A percentile compares a stretch with the other conserved stretches of the same genome.
These are phyloP conservation scores for Mionectes macconnelli DNA, from an alignment of 2,113 vertebrate genomes.

Conservation along the genomic window DNA sequence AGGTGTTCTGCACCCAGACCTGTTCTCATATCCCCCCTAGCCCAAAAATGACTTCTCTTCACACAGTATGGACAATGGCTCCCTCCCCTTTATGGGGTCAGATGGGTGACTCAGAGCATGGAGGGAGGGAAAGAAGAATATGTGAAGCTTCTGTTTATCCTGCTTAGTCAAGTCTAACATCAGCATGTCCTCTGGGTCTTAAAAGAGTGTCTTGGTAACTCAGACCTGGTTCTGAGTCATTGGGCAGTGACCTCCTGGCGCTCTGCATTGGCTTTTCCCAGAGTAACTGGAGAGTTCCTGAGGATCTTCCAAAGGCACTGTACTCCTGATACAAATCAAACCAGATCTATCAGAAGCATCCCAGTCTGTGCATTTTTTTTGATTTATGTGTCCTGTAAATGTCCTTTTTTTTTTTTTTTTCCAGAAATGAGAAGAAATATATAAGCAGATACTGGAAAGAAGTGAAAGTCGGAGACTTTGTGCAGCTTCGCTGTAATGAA, in stretches of 20 bases:
- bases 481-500: slow-evolving; percentile 92
- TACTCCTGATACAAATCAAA: not conserved
- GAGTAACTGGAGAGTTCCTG: not conserved
- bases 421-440: slow-evolving; percentile 85
- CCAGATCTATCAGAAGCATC: not conserved
- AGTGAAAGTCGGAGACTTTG: slow-evolving; percentile 90
- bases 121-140: not conserved
- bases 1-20: not conserved
- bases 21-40: not conserved
- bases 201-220: not conserved
- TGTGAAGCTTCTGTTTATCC: not conserved
- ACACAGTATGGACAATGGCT: fast-evolving
- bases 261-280: not conserved
- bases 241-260: not conserved
- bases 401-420: not conserved
- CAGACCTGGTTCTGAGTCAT: not conserved
- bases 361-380: not conserved
- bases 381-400: not conserved
- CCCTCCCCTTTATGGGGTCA: not conserved
- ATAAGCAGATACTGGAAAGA: slow-evolving; percentile 94
- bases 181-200: not conserved
- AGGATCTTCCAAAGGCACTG: not conserved
- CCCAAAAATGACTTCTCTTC: not conserved
- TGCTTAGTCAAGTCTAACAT: not conserved
- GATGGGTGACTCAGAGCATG: not conserved